phyloP scores from a whole-genome alignment of 2,797 vertebrate species.

The Myotis findleyi region DNA sequence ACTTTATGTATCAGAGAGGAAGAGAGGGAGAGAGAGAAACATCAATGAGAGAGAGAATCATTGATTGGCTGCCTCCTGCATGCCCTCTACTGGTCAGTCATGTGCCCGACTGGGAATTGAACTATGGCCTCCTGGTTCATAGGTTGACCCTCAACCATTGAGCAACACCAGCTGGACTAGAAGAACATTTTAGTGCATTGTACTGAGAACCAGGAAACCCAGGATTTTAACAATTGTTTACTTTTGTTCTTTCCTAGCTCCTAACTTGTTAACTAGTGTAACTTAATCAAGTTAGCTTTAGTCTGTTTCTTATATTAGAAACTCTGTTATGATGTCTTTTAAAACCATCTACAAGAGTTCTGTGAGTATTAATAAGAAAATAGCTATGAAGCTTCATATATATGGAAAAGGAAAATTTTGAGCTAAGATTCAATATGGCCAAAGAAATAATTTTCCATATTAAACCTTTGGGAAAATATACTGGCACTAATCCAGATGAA shows the following conservation, averaged over 20 bases:
- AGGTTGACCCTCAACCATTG: too few species aligned
- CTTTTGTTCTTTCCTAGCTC: background rate
- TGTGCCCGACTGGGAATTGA: too few species aligned
- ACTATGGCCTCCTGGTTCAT: too few species aligned
- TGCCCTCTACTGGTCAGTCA: too few species aligned
- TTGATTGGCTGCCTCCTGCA: too few species aligned
- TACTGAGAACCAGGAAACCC: background rate
- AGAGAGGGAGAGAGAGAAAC: too few species aligned
- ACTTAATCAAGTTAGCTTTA: slow-evolving; percentile 42
- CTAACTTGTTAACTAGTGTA: background rate
- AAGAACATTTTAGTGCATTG: background rate
- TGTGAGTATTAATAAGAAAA: slow-evolving; percentile 46
- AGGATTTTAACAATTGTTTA: background rate
- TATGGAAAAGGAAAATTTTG: slow-evolving; percentile 34
- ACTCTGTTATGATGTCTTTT: background rate
- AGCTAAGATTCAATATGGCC: slow-evolving; percentile 44
- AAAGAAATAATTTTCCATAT: slow-evolving; percentile 69
- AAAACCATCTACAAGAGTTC: background rate
- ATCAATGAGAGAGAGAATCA: too few species aligned
- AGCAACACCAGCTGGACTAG: background rate
- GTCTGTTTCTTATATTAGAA: slow-evolving; percentile 32
- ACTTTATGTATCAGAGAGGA: too few species aligned
- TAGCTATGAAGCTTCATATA: slow-evolving; percentile 24
- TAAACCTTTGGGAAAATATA: slow-evolving; percentile 72
- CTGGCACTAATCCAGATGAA: slow-evolving; percentile 69